Base-by-base conservation (phyloP, 2,888 invertebrate genomes). In the Operophtera brumata region DNA sequence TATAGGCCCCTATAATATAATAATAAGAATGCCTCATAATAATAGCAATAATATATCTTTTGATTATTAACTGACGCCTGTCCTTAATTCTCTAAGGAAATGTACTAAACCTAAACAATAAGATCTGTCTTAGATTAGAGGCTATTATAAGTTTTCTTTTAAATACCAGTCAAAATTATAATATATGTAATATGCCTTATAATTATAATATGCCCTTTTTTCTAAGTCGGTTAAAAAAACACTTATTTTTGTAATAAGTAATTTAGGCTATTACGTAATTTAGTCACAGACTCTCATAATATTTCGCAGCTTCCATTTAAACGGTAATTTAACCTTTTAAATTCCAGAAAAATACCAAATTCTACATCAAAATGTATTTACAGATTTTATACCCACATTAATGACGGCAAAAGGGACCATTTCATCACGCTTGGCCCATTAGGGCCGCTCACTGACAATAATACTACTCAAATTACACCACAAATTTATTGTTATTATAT, bases 351-450 rank as follows among this genome's bases (percentile, higher is more conserved):
- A 61, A 55, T 46, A 50, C 48, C 45, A 60, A 65, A 52, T 52
- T 45, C 42, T 40, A 45, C 47, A 47, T 65, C 34, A 50, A 50
- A 64, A 63, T 61, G 56, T 65, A 66, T 67, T 68, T 64, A 68
- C 63, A 64, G 64, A 64, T 64, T 66, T 61, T 54, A 59, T 61
- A 62, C 55, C 55, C 46, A 45, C 59, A 54, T 64, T 66, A 65
- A 66, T 62, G 79, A 70, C 64, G 61, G 58, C 48, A 54, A 47
- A 70, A 77, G 71, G 71, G 53, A 61, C 70, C 77, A 67, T 80
- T 80, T 73, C 70, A 82, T 84, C 86, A 86, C 86, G 86, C 77
- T 56, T 73, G 64, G 58, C 56, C 77, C 82, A 82, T 86, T 86
- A 85, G 62, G 72, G 73, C 62, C 58, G 60, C 64, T 65, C 68